Evolutionary conservation across 2,888 invertebrate genomes (phyloP).

Genomic region (Heliconius erato): DNA sequence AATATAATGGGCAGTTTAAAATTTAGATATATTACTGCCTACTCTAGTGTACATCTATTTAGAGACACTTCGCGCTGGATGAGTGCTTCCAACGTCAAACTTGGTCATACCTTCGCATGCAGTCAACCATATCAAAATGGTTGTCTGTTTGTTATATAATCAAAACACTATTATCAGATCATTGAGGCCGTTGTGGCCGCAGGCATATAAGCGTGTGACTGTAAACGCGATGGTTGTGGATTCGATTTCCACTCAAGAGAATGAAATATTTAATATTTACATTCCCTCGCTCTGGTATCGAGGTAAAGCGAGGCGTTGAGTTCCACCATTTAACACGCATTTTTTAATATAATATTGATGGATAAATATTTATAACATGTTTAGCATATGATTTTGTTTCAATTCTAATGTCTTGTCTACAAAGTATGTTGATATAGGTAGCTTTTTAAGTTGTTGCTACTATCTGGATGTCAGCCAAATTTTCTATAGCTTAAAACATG

Average conservation of each 20-base stretch:
- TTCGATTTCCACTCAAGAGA: too few relatives aligned
- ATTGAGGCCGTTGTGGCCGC: too few relatives aligned
- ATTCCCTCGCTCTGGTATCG: background rate
- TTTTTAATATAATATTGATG: background rate
- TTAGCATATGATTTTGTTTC: background rate
- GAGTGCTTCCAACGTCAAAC: background rate
- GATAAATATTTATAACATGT: background rate
- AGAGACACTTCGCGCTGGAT: background rate
- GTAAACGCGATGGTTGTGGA: too few relatives aligned
- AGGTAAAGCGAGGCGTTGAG: background rate
- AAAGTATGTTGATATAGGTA: background rate
- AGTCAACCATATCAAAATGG: background rate
- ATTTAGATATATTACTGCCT: background rate
- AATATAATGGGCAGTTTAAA: too few relatives aligned
- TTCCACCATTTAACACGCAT: background rate
- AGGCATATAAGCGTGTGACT: too few relatives aligned
- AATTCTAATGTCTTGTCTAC: background rate
- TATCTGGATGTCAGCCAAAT: conserved; percentile 14
- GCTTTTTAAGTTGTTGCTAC: background rate
- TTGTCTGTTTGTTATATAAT: too few relatives aligned
- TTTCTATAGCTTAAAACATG: conserved; percentile 1
- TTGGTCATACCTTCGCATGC: background rate
- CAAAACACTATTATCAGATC: too few relatives aligned
- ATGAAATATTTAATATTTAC: background rate
- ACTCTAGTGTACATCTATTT: background rate